phyloP scores from a whole-genome alignment of 2,888 invertebrate genomes.

The Busseola fusca region DNA sequence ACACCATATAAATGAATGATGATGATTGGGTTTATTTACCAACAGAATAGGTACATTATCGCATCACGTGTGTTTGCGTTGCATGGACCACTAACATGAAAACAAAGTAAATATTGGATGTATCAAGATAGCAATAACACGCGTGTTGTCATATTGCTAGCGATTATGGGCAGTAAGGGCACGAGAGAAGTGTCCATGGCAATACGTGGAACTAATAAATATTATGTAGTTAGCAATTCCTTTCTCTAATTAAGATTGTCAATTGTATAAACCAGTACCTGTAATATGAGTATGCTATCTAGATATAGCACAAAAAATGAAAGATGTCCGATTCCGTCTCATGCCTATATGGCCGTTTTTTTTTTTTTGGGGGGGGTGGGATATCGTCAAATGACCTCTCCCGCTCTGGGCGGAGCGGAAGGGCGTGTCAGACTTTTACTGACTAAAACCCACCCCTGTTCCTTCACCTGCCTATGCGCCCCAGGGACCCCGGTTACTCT shows the following conservation, averaged over 20 bases:
- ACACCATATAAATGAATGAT: no score
- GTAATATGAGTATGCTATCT: not conserved
- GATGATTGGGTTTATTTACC: not conserved
- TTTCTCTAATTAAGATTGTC: not conserved
- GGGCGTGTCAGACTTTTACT: no score
- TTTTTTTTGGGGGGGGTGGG: no score
- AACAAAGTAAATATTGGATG: no score
- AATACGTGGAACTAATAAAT: not conserved
- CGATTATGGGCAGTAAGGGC: not conserved
- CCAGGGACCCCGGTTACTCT: no score
- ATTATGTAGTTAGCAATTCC: not conserved
- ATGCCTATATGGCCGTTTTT: no score
- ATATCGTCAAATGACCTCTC: no score
- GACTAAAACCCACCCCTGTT: no score
- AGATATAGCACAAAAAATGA: no score
- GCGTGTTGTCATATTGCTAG: conserved; percentile 9
- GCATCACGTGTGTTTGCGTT: not conserved
- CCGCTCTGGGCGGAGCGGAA: no score
- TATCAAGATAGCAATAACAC: conserved; percentile 24
- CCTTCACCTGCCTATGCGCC: no score
- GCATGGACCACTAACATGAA: not conserved
- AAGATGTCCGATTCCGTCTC: not conserved
- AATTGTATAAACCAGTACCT: not conserved
- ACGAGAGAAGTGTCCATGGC: not conserved
- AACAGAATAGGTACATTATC: not conserved